These are phyloP conservation scores for Epiblema foenella DNA, from an alignment of 2,888 invertebrate species.

Conservation along the genomic window DNA sequence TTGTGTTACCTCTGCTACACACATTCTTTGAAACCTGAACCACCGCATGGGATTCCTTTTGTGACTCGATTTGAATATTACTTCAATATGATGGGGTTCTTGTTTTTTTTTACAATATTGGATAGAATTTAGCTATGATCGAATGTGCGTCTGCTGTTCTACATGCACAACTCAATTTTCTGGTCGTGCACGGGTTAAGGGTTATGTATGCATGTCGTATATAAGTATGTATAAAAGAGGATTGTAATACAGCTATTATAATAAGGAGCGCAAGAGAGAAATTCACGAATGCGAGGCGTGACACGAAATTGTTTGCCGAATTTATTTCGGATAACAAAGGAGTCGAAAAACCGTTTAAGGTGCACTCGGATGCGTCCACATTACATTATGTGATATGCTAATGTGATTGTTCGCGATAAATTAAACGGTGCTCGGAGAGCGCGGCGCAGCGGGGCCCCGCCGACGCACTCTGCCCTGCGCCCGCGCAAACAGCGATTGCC, in stretches of 20 bases:
- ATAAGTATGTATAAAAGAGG: conserved; percentile 60
- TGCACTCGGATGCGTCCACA: conserved; percentile 75
- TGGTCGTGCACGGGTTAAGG: conserved; percentile 13
- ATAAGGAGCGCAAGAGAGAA: conserved; percentile 62
- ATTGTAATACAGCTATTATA: conserved; percentile 73
- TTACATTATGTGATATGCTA: conserved; percentile 83
- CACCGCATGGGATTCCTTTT: conserved; percentile 75
- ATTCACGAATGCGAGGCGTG: conserved; percentile 66
- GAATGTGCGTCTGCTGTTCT: conserved; percentile 7
- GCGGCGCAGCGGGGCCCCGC: conserved; percentile 72
- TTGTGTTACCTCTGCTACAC: conserved; percentile 76
- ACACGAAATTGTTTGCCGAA: conserved; percentile 72
- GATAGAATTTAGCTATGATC: conserved; percentile 7
- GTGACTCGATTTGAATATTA: conserved; percentile 79
- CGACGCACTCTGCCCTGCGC: conserved; percentile 67
- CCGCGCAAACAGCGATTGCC: conserved; percentile 52
- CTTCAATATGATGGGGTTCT: conserved; percentile 72
- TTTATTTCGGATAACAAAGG: conserved; percentile 80
- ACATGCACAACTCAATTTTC: conserved; percentile 14
- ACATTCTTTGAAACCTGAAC: conserved; percentile 78
- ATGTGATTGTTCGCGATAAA: conserved; percentile 83
- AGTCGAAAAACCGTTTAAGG: conserved; percentile 81
- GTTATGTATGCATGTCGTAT: conserved; percentile 50
- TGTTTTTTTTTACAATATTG: conserved; percentile 52
- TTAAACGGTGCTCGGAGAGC: conserved; percentile 70